Percentiles rank a stretch among this genome's conserved stretches.
Evolutionary conservation across 2,797 vertebrate species (phyloP).

Genomic region (Gobionotothen gibberifrons): DNA sequence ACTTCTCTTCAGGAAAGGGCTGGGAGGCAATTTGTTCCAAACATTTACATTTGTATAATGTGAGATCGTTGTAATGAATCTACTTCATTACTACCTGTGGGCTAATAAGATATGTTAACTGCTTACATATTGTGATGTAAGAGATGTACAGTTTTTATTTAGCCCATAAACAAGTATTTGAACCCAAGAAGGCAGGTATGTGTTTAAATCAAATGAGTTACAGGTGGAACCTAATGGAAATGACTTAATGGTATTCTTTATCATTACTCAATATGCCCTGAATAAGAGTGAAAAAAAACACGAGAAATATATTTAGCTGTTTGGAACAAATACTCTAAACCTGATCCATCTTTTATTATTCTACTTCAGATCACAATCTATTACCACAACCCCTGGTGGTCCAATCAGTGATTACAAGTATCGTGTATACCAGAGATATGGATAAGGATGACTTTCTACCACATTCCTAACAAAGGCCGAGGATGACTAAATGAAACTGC

Average conservation of each 20-base stretch:
- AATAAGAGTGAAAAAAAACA: neutral
- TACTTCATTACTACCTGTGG: neutral
- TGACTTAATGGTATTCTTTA: neutral
- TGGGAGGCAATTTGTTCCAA: neutral
- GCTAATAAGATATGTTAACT: neutral
- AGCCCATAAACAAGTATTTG: neutral
- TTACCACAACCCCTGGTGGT: neutral
- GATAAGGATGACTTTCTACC: neutral
- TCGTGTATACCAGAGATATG: neutral
- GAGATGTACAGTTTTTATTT: neutral
- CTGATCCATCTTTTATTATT: neutral
- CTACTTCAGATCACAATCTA: too few species aligned
- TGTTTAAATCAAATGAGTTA: neutral
- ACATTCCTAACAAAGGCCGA: neutral
- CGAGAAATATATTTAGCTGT: neutral
- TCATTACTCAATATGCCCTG: neutral
- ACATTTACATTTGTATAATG: neutral
- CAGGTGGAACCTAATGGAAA: neutral
- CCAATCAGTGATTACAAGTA: neutral
- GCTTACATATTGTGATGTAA: neutral
- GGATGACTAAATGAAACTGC: neutral
- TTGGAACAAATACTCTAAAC: neutral
- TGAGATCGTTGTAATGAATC: neutral
- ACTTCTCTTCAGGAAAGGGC: neutral
- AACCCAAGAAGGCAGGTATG: constrained; percentile 31